phyloP scores from a whole-genome alignment of 2,888 invertebrate species.

The Philaethria dido region DNA sequence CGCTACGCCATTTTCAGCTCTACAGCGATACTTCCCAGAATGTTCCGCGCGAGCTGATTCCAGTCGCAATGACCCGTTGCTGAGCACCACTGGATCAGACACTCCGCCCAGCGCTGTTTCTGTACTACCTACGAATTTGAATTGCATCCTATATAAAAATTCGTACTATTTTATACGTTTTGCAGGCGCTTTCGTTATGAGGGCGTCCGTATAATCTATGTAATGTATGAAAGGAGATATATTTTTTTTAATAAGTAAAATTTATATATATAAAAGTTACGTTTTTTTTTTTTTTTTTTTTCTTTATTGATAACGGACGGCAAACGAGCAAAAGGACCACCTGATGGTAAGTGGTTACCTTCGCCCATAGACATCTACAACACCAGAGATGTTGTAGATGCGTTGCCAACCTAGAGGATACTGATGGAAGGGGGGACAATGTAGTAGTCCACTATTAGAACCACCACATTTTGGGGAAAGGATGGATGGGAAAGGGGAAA shows the following conservation, averaged over 20 bases:
- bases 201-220: conserved; percentile 6
- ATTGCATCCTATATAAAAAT: conserved; percentile 23
- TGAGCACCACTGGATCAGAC: conserved; percentile 76
- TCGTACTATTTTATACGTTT: conserved; percentile 14
- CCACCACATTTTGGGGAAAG: too few species aligned
- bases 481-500: too few species aligned
- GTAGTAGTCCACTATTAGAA: too few species aligned
- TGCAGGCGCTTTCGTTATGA: not conserved
- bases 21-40: conserved; percentile 93
- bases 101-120: conserved; percentile 74
- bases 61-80: conserved; percentile 89
- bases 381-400: too few species aligned
- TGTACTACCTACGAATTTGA: conserved; percentile 64
- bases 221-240: not conserved
- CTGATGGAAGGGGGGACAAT: too few species aligned
- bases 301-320: too few species aligned
- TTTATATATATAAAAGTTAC: too few species aligned
- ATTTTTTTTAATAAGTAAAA: not conserved
- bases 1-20: conserved; percentile 93
- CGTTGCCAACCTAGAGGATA: too few species aligned
- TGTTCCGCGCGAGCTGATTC: conserved; percentile 89
- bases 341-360: too few species aligned
- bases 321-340: too few species aligned
- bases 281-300: too few species aligned
- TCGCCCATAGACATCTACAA: too few species aligned